Percentiles rank a stretch among this genome's conserved stretches.
phyloP scores from a whole-genome alignment of 2,797 vertebrate genomes.

The Lagodon rhomboides region DNA sequence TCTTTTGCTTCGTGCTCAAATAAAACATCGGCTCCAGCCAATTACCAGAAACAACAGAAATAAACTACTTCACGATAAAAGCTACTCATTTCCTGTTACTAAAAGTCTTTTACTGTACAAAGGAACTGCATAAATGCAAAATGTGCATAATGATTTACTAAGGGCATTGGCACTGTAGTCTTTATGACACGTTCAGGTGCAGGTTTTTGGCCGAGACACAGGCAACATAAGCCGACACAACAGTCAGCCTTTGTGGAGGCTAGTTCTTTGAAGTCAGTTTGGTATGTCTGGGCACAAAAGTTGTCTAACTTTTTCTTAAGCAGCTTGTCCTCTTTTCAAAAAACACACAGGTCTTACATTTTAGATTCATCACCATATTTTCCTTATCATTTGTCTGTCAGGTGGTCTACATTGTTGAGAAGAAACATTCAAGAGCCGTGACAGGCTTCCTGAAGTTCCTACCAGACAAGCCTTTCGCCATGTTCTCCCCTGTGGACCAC shows the following conservation, averaged over 20 bases:
- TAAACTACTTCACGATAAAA: not conserved
- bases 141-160: no score
- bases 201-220: no score
- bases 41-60: not conserved
- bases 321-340: not conserved
- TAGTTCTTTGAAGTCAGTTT: no score
- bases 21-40: not conserved
- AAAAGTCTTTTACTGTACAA: not conserved
- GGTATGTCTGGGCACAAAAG: not conserved
- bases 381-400: constrained; percentile 61
- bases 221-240: no score
- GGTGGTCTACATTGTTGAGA: constrained; percentile 96
- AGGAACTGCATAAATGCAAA: no score
- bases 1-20: not conserved
- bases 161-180: no score
- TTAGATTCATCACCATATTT: not conserved
- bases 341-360: not conserved
- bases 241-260: no score
- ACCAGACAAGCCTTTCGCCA: constrained; percentile 91
- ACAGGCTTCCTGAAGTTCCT: constrained; percentile 94
- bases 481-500: constrained; percentile 97
- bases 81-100: not conserved
- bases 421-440: constrained; percentile 94
- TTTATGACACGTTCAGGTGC: no score
- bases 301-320: not conserved